phyloP scores from a whole-genome alignment of 2,113 vertebrate genomes.

The Tautogolabrus adspersus region DNA sequence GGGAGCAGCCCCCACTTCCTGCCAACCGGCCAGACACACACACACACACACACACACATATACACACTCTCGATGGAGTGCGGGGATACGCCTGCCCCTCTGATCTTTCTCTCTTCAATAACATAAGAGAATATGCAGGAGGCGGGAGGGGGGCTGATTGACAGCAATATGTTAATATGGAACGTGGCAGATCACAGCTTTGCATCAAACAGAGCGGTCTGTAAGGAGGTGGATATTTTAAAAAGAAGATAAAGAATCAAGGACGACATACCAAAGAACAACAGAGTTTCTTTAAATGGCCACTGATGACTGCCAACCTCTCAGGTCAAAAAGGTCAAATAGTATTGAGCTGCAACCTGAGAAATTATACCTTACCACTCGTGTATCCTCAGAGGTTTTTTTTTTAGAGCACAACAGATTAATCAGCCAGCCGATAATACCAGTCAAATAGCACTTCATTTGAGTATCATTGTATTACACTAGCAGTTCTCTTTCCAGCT shows the following conservation, averaged over 20 bases:
- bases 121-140: slow-evolving; percentile 62
- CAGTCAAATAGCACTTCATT: no score
- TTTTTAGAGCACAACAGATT: no score
- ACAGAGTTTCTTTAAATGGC: slow-evolving; percentile 1
- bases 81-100: slow-evolving; percentile 71
- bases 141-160: slow-evolving; percentile 36
- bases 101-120: slow-evolving; percentile 74
- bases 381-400: no score
- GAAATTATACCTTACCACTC: no score
- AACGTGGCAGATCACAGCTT: slow-evolving; percentile 56
- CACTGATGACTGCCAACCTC: neutral
- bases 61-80: slow-evolving; percentile 60
- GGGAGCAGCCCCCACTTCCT: slow-evolving; percentile 67
- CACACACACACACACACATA: slow-evolving; percentile 30
- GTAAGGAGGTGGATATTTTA: slow-evolving; percentile 11
- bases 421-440: no score
- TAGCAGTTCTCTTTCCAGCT: no score
- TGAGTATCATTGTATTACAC: no score
- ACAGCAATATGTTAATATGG: slow-evolving; percentile 65
- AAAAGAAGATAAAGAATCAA: neutral
- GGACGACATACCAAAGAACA: neutral
- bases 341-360: neutral
- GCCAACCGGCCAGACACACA: slow-evolving; percentile 34
- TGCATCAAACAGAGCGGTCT: slow-evolving; percentile 27
- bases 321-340: slow-evolving; percentile 15